Conservation (phyloP, 2,797 vertebrate genomes). For the Delichon dasypus region DNA sequence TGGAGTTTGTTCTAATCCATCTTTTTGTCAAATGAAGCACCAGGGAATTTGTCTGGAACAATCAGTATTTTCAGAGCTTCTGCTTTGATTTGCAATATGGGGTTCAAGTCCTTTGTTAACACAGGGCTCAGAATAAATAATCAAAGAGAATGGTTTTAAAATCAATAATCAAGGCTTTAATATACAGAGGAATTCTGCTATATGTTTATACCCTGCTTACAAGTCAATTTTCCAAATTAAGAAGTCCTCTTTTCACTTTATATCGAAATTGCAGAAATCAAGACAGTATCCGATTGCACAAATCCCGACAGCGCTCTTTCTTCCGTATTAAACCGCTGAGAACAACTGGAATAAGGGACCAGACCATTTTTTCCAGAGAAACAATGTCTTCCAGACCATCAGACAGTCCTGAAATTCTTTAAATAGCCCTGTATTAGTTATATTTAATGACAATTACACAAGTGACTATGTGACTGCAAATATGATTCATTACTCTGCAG, state of each 20-base stretch:
- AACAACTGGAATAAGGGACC: neutral
- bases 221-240: neutral
- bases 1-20: slow-evolving; percentile 64
- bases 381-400: neutral
- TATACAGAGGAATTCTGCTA: neutral
- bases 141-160: slow-evolving; percentile 16
- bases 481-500: slow-evolving; percentile 55
- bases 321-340: neutral
- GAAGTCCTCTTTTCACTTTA: neutral
- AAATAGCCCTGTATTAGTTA: slow-evolving; percentile 35
- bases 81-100: slow-evolving; percentile 46
- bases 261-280: neutral
- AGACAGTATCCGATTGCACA: neutral
- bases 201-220: neutral
- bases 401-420: neutral
- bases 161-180: neutral
- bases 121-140: slow-evolving; percentile 13
- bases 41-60: slow-evolving; percentile 57
- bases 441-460: slow-evolving; percentile 50
- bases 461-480: slow-evolving; percentile 52
- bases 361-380: neutral
- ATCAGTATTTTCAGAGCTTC: slow-evolving; percentile 53
- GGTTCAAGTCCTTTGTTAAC: slow-evolving; percentile 19
- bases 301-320: neutral
- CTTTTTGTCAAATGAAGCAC: slow-evolving; percentile 69